Percentiles rank a stretch among this genome's conserved stretches.
Conservation (phyloP, 2,797 vertebrate genomes). For the Pipistrellus pygmaeus region DNA sequence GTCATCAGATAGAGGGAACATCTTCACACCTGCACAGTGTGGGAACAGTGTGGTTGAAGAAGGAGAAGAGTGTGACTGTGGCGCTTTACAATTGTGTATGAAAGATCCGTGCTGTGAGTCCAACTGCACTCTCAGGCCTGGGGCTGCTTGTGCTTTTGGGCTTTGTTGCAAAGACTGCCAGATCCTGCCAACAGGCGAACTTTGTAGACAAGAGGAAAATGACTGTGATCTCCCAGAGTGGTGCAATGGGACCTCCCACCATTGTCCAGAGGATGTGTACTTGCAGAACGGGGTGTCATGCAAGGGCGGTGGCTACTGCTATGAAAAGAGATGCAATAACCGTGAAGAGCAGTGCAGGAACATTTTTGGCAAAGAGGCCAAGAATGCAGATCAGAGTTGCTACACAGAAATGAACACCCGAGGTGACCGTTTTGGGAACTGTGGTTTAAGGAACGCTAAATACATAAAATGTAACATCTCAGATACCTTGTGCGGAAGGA, state of each 20-base stretch:
- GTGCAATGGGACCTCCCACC: constrained; percentile 75
- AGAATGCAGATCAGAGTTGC: constrained; percentile 63
- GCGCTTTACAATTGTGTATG: constrained; percentile 68
- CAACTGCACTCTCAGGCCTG: constrained; percentile 55
- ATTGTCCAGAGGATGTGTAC: constrained; percentile 74
- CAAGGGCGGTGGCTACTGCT: constrained; percentile 69
- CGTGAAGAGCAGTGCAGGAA: constrained; percentile 69
- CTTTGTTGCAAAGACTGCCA: constrained; percentile 79
- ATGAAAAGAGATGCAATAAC: constrained; percentile 78
- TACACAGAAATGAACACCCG: constrained; percentile 76
- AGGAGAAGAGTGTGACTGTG: constrained; percentile 81
- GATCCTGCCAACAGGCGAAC: constrained; percentile 58
- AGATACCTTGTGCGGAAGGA: constrained; percentile 79
- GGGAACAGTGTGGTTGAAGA: constrained; percentile 80
- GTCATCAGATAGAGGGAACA: rapidly evolving
- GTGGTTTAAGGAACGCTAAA: neutral
- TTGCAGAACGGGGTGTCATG: constrained; percentile 77
- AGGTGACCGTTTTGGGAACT: constrained; percentile 84
- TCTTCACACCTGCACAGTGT: constrained; percentile 21
- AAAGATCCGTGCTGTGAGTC: constrained; percentile 72
- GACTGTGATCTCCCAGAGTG: constrained; percentile 85
- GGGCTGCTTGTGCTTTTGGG: constrained; percentile 77
- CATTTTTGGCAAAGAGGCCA: constrained; percentile 71
- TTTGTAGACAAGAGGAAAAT: constrained; percentile 74
- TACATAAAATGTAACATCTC: constrained; percentile 67